Conservation (phyloP, 2,113 vertebrate species). For the Ictalurus furcatus region DNA sequence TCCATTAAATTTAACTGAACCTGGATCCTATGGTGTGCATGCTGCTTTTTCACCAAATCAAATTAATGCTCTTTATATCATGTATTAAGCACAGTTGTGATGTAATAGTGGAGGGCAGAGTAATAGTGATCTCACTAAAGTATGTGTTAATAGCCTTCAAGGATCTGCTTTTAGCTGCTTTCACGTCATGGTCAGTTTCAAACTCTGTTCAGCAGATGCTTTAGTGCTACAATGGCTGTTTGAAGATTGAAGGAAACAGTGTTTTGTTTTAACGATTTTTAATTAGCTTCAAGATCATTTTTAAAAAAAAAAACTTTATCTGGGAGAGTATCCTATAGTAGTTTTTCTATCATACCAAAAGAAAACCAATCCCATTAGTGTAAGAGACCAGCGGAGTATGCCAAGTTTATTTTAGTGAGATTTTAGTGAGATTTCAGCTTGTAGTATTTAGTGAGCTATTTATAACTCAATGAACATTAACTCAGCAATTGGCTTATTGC, state of each 20-base stretch:
- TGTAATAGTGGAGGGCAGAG: background rate
- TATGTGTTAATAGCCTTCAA: conserved; percentile 8
- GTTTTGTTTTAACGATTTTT: background rate
- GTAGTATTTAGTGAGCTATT: background rate
- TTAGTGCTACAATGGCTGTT: background rate
- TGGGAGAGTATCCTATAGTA: background rate
- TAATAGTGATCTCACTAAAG: conserved; percentile 2
- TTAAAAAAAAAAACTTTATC: no score
- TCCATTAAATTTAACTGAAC: background rate
- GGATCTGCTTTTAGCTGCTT: conserved; percentile 10
- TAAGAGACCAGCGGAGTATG: background rate
- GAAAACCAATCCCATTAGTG: background rate
- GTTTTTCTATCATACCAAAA: background rate
- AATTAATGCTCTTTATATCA: background rate
- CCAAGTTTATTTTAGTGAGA: background rate
- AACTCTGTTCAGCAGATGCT: background rate
- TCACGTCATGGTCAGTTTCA: background rate
- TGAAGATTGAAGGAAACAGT: background rate
- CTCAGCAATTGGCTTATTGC: background rate
- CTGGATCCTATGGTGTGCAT: background rate
- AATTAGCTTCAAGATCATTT: background rate
- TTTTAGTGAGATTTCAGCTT: background rate
- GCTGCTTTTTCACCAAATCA: conserved; percentile 12
- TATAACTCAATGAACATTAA: background rate
- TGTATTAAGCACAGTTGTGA: conserved; percentile 12